Evolutionary conservation across 2,113 vertebrate genomes (phyloP), one percentile per base, ranked within the genome.

Genomic region (Petrocephalus zakoni): DNA sequence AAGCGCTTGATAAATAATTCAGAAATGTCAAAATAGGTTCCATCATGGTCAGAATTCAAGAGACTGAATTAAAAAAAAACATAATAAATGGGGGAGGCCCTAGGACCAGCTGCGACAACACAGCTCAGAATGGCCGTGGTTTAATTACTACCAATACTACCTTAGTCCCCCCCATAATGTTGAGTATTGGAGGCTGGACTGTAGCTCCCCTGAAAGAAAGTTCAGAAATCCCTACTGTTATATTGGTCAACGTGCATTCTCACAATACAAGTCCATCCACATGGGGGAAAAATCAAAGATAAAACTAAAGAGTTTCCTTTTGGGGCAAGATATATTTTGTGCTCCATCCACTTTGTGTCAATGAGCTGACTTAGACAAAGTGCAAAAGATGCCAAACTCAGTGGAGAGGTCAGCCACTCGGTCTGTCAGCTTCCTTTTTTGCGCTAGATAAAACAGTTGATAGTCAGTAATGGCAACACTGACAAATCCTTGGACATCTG

Each of bases 401-500:
- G 87, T 86, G 86, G 86, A 90, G 75, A 85, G 52, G 86, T 58
- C 58, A 58, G 61, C 46, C 19, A 9, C 64, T 53, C 53, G 2
- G 15, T 42, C 68, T 89, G 87, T 87, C 87, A 88, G 55, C 47
- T 47, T 75, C 72, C 25, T 75, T 86, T 49, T 90, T 86, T 56
- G 34, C 85, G 52, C 47, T 61, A 87, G 78, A 88, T 87, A 90
- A 17, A 64, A 88, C 84, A 90, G 89, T 87, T 88, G 87, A 91
- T 88, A 88, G 89, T 37, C 53, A 21, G 61, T 47, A 58, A 89
- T 85, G 87, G 56, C 89, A 89, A 82, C 19, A n/a, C 52, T 51
- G 72, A 29, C 53, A 88, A 85, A 86, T 52, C 87, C 53, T 90
- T 75, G 91, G 89, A 91, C 89, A 84, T 88, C 88, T 85, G 90